Conservation (phyloP, 2,888 invertebrate species). For the Neoscelio sp. region DNA sequence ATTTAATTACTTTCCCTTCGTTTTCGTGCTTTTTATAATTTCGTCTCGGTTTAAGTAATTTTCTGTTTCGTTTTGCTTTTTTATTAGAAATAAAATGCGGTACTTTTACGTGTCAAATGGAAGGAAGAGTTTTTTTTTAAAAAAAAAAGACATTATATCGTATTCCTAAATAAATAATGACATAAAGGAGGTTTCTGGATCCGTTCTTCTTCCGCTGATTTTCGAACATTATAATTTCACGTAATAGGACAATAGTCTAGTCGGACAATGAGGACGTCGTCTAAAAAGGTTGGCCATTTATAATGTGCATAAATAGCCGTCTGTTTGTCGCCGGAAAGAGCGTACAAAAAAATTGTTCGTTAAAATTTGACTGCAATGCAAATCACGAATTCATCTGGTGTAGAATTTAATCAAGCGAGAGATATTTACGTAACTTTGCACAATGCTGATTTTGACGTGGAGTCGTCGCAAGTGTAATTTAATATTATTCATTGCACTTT, state of each 20-base stretch:
- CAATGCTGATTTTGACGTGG: conserved; percentile 10
- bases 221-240: not conserved
- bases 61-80: conserved; percentile 2
- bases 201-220: conserved; percentile 4
- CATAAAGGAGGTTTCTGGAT: no score
- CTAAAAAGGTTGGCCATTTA: conserved; percentile 11
- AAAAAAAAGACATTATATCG: no score
- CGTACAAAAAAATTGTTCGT: conserved; percentile 16
- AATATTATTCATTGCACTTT: not conserved
- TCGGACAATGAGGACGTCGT: conserved; percentile 10
- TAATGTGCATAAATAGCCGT: conserved; percentile 8
- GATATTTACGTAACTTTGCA: conserved; percentile 13
- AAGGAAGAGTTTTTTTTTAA: no score
- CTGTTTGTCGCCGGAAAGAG: conserved; percentile 12
- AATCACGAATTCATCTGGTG: conserved; percentile 12
- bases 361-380: conserved; percentile 20
- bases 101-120: no score
- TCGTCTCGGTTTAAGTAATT: no score
- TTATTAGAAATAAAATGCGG: no score
- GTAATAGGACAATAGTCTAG: conserved; percentile 13
- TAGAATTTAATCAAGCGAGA: conserved; percentile 25
- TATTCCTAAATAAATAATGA: no score
- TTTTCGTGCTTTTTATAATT: no score
- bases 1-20: no score
- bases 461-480: conserved; percentile 7